phyloP scores from a whole-genome alignment of 2,113 vertebrate genomes.

The Mystacornis crossleyi region DNA sequence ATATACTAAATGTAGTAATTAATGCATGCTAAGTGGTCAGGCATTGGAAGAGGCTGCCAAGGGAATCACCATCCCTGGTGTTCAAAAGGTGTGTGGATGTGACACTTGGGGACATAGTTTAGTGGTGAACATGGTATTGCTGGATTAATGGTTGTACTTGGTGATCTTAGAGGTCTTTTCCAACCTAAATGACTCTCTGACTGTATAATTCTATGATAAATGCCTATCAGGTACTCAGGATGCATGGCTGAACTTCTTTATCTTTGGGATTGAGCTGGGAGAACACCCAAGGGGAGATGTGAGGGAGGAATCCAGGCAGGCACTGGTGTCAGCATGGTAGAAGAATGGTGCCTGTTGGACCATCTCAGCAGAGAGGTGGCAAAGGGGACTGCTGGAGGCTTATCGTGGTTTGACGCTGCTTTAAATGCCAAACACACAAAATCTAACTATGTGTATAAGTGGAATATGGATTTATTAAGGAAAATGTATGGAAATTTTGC shows the following conservation, averaged over 20 bases:
- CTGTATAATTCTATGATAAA: not conserved
- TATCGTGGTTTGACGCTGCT: no score
- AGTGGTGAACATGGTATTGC: not conserved
- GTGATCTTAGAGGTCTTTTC: not conserved
- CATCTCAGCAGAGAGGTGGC: not conserved
- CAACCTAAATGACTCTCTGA: not conserved
- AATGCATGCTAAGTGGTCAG: not conserved
- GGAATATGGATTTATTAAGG: no score
- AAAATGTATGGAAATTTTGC: no score
- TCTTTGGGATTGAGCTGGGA: not conserved
- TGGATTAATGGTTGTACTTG: not conserved
- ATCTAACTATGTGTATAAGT: no score
- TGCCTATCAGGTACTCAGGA: not conserved
- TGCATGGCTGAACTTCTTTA: not conserved
- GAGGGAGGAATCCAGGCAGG: not conserved
- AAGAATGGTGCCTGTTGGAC: not conserved
- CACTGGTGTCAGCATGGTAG: accelerated
- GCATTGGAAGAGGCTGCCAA: not conserved
- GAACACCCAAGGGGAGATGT: not conserved
- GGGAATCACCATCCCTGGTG: not conserved
- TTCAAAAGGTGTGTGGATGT: not conserved
- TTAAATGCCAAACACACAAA: no score
- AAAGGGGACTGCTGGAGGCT: not conserved
- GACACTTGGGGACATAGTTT: not conserved
- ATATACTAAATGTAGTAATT: not conserved